Base-by-base conservation (phyloP, 2,113 vertebrate genomes). In the Clarias macrocephalus region DNA sequence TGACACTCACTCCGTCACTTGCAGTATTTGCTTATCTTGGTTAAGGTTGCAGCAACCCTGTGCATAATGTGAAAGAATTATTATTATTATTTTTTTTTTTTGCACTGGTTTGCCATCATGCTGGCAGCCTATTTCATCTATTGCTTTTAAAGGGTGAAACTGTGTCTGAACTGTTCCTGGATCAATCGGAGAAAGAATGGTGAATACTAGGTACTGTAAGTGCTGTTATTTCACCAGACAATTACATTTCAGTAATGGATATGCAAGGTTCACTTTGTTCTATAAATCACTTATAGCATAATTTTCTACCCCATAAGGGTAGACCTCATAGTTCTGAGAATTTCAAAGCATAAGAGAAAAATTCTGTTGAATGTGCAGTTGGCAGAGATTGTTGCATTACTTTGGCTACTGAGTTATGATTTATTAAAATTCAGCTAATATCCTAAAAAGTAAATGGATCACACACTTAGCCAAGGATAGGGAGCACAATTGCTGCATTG, bases 241-340 rank as follows among this genome's bases (percentile, higher is more conserved):
- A 54, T 83, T 13, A 81, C 3, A 57, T 8, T 52, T 16, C 33
- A 87, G 37, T 84, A 87, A 87, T 87, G 72, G 52, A 79, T 84
- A 30, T 56, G 83, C 5, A 79, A 52, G 70, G 73, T 79, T 48
- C 25, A 28, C 33, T 63, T 28, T 87, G 48, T 84, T 9, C 3
- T 33, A 70, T 84, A 80, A 79, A 88, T 79, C 82, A 88, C 30
- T 63, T 70, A 62, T 56, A 68, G 25, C 15, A 84, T 21, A 2
- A 65, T 54, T 37, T 76, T 79, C 66, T 59, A 42, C 82, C 30
- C 11, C 60, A 18, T 42, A 42, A 63, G 23, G 2, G 12, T 37
- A 42, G 60, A 6, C 23, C 52, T 8, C 7, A 56, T 79, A 28
- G 48, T 79, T n/a, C 25, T 19, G 75, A 28, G 75, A n/a, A 56